Evolutionary conservation across 2,797 vertebrate species (phyloP).

Genomic region (Labeo calbasu): DNA sequence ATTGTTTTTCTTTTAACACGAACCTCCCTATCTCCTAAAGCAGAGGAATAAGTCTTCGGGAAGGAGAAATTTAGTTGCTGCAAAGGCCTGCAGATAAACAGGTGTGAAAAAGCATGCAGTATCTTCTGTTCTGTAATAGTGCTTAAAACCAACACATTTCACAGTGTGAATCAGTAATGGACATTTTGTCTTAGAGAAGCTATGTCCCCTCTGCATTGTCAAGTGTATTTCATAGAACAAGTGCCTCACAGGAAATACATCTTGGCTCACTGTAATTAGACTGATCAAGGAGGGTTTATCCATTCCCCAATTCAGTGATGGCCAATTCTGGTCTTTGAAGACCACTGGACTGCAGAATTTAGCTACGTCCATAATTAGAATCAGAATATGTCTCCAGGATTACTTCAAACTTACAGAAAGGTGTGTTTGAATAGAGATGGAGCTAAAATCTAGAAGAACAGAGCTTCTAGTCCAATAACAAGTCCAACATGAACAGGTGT

Average conservation of each 20-base stretch:
- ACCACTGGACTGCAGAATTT: background rate
- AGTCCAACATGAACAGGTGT: background rate
- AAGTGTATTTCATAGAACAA: conserved; percentile 17
- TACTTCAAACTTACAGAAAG: background rate
- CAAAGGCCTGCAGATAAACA: conserved; percentile 33
- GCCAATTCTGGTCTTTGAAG: background rate
- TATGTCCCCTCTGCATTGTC: background rate
- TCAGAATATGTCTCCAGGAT: background rate
- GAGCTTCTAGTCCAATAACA: background rate
- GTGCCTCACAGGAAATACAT: background rate
- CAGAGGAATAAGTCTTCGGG: background rate
- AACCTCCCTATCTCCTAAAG: background rate
- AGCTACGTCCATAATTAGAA: background rate
- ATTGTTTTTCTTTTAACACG: background rate
- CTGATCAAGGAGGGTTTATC: background rate
- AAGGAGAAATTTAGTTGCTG: background rate
- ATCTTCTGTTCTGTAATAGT: background rate
- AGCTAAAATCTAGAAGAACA: background rate
- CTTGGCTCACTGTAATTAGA: background rate
- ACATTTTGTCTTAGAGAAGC: conserved; percentile 5
- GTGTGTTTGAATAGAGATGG: background rate
- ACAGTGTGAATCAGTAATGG: conserved; percentile 13
- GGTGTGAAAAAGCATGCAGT: conserved; percentile 16
- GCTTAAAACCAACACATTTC: background rate
- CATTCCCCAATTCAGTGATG: background rate